phyloP scores from a whole-genome alignment of 2,797 vertebrate species.

The Pantherophis alleghaniensis region DNA sequence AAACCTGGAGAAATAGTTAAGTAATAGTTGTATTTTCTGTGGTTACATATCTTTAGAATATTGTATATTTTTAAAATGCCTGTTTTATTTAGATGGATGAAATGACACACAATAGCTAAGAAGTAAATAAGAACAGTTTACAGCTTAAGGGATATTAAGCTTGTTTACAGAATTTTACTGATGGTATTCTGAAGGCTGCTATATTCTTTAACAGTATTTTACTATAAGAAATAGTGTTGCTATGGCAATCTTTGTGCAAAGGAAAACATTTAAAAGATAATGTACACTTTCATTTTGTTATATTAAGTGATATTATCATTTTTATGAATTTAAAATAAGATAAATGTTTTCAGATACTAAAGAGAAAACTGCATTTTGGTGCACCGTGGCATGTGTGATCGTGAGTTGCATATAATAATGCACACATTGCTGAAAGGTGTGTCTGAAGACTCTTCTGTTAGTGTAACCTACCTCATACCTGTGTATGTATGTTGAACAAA shows the following conservation, averaged over 20 bases:
- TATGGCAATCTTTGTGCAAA: constrained; percentile 53
- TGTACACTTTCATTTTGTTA: neutral
- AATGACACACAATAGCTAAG: constrained; percentile 23
- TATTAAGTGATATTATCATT: neutral
- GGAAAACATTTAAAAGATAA: constrained; percentile 7
- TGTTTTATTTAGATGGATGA: constrained; percentile 22
- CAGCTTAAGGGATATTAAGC: constrained; percentile 19
- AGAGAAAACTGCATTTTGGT: neutral
- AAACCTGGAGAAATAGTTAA: constrained; percentile 11
- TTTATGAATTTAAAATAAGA: neutral
- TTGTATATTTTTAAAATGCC: constrained; percentile 21
- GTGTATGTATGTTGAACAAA: neutral
- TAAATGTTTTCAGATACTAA: neutral
- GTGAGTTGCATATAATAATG: neutral
- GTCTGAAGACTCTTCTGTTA: neutral
- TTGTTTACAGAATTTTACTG: constrained; percentile 25
- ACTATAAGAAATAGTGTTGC: constrained; percentile 51
- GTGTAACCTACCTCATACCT: neutral
- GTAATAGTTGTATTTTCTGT: constrained; percentile 29
- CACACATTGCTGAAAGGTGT: neutral
- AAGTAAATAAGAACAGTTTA: constrained; percentile 23
- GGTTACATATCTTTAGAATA: constrained; percentile 17
- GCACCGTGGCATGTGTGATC: neutral
- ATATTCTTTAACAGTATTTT: constrained; percentile 44
- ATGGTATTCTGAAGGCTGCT: constrained; percentile 4